Conservation (phyloP, 2,888 invertebrate genomes). For the Machimus rusticus region DNA sequence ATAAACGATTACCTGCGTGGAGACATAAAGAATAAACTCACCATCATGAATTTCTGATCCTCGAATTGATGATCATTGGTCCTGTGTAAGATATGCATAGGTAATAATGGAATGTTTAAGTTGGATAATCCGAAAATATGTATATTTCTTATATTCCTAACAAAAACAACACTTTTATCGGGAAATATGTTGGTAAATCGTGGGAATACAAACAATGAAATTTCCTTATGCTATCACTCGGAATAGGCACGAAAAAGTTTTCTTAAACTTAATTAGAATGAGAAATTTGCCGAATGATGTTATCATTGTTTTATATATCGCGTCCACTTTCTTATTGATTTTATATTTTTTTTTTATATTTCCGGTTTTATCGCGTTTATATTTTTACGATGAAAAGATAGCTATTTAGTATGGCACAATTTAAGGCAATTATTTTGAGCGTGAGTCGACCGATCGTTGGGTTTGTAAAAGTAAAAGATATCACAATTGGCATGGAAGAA, state of each 20-base stretch:
- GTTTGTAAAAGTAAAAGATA: background rate
- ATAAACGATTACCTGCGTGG: background rate
- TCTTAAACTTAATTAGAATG: background rate
- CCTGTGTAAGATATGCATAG: slow-evolving; percentile 62
- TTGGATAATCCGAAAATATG: slow-evolving; percentile 24
- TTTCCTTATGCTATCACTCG: background rate
- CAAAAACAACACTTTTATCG: slow-evolving; percentile 13
- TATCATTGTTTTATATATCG: background rate
- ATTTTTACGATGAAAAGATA: background rate
- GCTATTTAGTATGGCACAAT: slow-evolving; percentile 15
- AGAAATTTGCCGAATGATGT: background rate
- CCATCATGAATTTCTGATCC: slow-evolving; percentile 64
- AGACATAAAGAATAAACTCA: slow-evolving; percentile 51
- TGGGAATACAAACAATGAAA: background rate
- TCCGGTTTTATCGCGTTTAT: background rate
- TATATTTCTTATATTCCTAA: slow-evolving; percentile 14
- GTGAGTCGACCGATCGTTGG: background rate
- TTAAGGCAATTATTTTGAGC: slow-evolving; percentile 9
- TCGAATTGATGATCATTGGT: slow-evolving; percentile 63
- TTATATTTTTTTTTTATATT: background rate
- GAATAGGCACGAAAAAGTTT: background rate
- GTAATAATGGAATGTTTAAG: slow-evolving; percentile 44
- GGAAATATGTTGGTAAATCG: background rate
- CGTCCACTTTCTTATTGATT: background rate
- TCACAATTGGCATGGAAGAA: slow-evolving; percentile 12